Base-by-base conservation (phyloP, 2,797 vertebrate genomes). In the Coilia nasus region DNA sequence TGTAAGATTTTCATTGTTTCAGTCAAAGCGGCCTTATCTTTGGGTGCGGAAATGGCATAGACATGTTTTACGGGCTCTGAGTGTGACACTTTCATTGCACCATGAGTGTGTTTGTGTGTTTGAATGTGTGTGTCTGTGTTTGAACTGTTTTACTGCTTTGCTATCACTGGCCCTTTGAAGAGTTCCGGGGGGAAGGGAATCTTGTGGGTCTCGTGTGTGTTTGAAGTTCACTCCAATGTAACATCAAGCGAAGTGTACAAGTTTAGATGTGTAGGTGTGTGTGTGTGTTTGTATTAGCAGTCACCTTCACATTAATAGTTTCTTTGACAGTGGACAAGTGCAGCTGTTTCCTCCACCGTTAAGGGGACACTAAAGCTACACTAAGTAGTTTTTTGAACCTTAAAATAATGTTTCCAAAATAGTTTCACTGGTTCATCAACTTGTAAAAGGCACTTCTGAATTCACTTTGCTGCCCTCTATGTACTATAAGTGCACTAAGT, bases 1-100 rank as follows among this genome's bases (percentile, higher is more conserved):
- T 78, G 71, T 78, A 41, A 78, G 67, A 17, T 71, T 71, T 35
- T 17, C 25, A 17, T 67, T 67, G 67, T 71, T 71, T 17, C 67
- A 35, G 6, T 35, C 12, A 5, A 71, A 71, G 15, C 71, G 41
- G 31, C 14, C 71, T 44, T 44, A 44, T 44, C 71, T 19, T 6
- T 35, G 11, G 21, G 19, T 19, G 19, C 71, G 71, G 71, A 78
- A 78, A 78, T 78, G 1, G 17, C 71, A 78, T 35, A 78, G 71
- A 44, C 71, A 44, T 78, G 71, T 41, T 78, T 1, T 19, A 78
- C 44, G 35, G 71, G 17, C 71, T 21, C 31, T 35, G 28, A 17
- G 64, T 71, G 64, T 71, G 2, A 14, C 14, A 54, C 50, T 10
- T 54, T 54, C 50, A 54, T 54, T 54, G 50, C 50, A 3, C 50